A percentile compares a stretch with the other conserved stretches of the same genome.
These are phyloP conservation scores for Myotis davidii DNA, from an alignment of 2,113 vertebrate genomes.

Conservation along the genomic window DNA sequence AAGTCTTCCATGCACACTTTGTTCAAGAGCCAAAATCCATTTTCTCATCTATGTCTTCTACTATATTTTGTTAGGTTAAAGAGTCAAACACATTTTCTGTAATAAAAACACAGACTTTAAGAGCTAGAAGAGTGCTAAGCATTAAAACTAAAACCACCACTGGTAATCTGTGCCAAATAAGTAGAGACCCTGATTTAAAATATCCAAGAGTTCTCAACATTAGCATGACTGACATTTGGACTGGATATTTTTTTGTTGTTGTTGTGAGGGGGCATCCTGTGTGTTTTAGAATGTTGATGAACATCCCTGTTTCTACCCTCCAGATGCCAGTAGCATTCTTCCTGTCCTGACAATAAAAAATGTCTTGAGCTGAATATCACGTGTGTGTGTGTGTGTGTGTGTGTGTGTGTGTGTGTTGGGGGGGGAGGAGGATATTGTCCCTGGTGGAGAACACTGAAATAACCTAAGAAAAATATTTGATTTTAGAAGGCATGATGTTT, in stretches of 20 bases:
- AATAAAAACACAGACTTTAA: constrained; percentile 24
- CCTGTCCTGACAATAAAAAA: not conserved
- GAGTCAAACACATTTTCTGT: not conserved
- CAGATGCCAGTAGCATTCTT: not conserved
- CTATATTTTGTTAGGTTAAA: not conserved
- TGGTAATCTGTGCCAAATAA: not conserved
- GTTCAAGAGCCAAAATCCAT: not conserved
- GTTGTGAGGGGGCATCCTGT: not conserved
- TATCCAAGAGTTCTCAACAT: not conserved
- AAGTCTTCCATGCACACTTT: not conserved
- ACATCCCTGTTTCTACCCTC: not conserved
- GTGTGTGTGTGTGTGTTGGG: not conserved
- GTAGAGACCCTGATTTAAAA: not conserved
- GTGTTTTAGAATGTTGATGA: not conserved
- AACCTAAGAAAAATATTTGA: not conserved
- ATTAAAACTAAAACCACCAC: constrained; percentile 10
- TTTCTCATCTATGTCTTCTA: not conserved
- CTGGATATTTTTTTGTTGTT: not conserved
- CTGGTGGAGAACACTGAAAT: not conserved
- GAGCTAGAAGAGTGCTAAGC: not conserved
- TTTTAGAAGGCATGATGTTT: not conserved
- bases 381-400: no score
- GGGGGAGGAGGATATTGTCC: not conserved
- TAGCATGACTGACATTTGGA: not conserved
- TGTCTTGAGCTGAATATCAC: not conserved